Evolutionary conservation across 2,888 invertebrate genomes (phyloP).

Genomic region (Platypus cylindrus): DNA sequence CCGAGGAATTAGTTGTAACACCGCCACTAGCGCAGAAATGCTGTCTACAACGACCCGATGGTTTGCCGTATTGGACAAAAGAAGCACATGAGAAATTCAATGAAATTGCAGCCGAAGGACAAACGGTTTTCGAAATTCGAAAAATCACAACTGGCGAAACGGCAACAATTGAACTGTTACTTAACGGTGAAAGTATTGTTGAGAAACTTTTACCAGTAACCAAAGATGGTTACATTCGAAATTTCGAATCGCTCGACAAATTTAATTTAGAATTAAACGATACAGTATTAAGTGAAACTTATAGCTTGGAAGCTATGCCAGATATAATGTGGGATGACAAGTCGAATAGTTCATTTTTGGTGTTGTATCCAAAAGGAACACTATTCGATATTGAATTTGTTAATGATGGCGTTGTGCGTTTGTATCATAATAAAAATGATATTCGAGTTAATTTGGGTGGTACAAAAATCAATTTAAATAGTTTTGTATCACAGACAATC

Average conservation of each 20-base stretch:
- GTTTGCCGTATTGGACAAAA: slow-evolving; percentile 46
- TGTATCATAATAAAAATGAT: slow-evolving; percentile 26
- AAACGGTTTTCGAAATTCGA: slow-evolving; percentile 44
- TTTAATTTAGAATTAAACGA: slow-evolving; percentile 19
- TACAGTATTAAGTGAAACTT: slow-evolving; percentile 10
- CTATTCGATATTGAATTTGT: slow-evolving; percentile 28
- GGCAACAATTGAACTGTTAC: slow-evolving; percentile 47
- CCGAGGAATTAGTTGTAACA: slow-evolving; percentile 43
- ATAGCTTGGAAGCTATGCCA: slow-evolving; percentile 19
- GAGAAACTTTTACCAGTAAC: slow-evolving; percentile 38
- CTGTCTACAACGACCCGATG: slow-evolving; percentile 39
- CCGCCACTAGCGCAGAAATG: slow-evolving; percentile 53
- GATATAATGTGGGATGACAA: slow-evolving; percentile 32
- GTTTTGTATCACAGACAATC: too few relatives aligned
- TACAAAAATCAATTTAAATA: slow-evolving; percentile 10
- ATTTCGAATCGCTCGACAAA: slow-evolving; percentile 42
- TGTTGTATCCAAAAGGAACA: slow-evolving; percentile 30
- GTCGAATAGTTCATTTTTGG: slow-evolving; percentile 29
- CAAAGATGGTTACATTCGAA: slow-evolving; percentile 43
- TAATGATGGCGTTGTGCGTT: slow-evolving; percentile 21
- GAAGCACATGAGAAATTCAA: slow-evolving; percentile 52
- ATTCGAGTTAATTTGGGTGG: slow-evolving; percentile 24
- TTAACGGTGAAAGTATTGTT: slow-evolving; percentile 50
- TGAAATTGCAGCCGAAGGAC: slow-evolving; percentile 49
- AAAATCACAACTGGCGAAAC: slow-evolving; percentile 54